Evolutionary conservation across 2,797 vertebrate species (phyloP), one percentile per base, ranked within the genome.

Genomic region (Spizella passerina): DNA sequence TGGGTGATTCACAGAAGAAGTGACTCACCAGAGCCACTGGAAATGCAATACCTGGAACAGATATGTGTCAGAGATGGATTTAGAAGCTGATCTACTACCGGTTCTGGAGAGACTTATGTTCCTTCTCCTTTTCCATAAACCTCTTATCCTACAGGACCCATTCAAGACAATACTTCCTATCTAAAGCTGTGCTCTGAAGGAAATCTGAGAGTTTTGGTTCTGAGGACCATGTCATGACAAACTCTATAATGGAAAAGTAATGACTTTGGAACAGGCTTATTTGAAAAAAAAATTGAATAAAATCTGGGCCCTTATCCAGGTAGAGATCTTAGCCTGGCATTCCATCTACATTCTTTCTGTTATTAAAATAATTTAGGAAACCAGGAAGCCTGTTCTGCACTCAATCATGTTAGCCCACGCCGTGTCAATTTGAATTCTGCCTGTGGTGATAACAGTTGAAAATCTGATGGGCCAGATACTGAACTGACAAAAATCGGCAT

Each of bases 351-450:
- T 98, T 97, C 96, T 98, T 98, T 96, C 96, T 96, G 95, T 97
- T 97, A 97, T 98, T 96, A 97, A 97, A 97, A 97, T 96, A 97
- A 97, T 96, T 96, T 95, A 96, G 94, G 96, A 96, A 95, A 94
- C 76, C 47, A 77, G 90, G 96, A 88, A 79, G 95, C 91, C 96
- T 96, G 87, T 79, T 94, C 97, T 84, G 60, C 63, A 69, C 93
- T 97, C 70, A 95, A 91, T 97, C 97, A 94, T 68, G 94, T 94
- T 95, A 96, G 93, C 95, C 95, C 96, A 93, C 38, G 87, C 96
- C 96, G 80, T 59, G 93, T 96, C 93, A 96, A 95, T 97, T 95
- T 97, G 90, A 94, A 95, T 96, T 97, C 96, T 94, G 96, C 97
- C 97, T 96, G 95, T 95, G 96, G 88, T 93, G 90, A 82, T 96